A percentile compares a stretch with the other conserved stretches of the same genome.
phyloP scores from a whole-genome alignment of 2,797 vertebrate genomes.

The Ptychobarbus kaznakovi region DNA sequence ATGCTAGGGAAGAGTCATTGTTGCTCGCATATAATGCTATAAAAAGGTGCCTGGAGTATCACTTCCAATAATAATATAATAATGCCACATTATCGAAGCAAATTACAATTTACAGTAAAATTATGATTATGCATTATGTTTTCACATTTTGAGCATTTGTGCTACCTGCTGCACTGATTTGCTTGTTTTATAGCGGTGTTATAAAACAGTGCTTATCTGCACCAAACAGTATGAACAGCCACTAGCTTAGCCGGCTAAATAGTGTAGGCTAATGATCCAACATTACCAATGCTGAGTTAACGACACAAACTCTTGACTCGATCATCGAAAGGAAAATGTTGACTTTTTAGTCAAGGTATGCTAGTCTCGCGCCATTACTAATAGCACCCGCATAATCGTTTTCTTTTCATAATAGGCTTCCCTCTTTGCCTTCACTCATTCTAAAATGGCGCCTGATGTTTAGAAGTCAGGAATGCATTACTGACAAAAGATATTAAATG shows the following conservation, averaged over 20 bases:
- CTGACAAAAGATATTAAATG: neutral
- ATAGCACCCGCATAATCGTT: neutral
- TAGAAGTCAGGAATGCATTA: neutral
- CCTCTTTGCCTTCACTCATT: neutral
- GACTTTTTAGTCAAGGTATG: neutral
- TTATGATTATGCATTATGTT: neutral
- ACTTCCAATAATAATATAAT: neutral
- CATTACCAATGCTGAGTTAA: neutral
- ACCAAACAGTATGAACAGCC: neutral
- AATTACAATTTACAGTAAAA: neutral
- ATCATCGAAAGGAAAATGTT: neutral
- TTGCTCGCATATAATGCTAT: neutral
- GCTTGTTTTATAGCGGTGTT: neutral
- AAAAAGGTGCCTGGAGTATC: neutral
- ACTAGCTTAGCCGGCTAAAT: neutral
- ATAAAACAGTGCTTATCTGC: neutral
- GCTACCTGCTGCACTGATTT: neutral
- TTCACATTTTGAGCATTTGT: neutral
- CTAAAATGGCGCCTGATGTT: conserved; percentile 22
- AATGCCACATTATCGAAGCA: neutral
- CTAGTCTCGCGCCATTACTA: neutral
- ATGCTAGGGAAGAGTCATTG: neutral
- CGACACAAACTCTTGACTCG: neutral
- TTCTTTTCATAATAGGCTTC: neutral
- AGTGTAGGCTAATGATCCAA: neutral